Evolutionary conservation across 1,140 invertebrate genomes (phyloP), one percentile per base, ranked within the genome.

Genomic region (Lerema accius): DNA sequence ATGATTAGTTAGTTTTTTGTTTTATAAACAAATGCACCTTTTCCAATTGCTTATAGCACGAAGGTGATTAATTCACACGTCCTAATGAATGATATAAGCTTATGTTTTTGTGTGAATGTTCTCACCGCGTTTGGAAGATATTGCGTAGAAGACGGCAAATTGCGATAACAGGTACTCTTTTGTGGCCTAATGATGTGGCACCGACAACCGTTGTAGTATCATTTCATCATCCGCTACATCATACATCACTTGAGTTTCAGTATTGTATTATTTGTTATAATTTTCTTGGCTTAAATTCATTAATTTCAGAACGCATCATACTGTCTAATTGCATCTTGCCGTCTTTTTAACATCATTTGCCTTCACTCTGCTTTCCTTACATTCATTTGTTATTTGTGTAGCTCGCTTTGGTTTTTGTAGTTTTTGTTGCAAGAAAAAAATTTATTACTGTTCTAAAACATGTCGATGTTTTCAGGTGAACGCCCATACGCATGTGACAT

Each of bases 401-500:
- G 28, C 48, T 65, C 49, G 46, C 23, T 65, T 43, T 35, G 23
- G 17, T 43, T 42, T 15, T 19, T 42, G 43, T 46, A 65, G 7
- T 45, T 46, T 46, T 9, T 10, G 42, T 26, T 48, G 2, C 4
- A 32, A 49, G 35, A 46, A 50, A n/a, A 15, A 35, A n/a, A 26
- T 19, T 62, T 19, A 60, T 66, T 32, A 23, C 13, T 11, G 17
- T 69, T 39, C 53, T 28, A 28, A 37, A n/a, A 40, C 28, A 46
- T 58, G 16, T 17, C 26, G 14, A 13, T 32, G 28, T 67, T 84
- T 78, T 61, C 75, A 92, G 91, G 91, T 70, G 94, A 95, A 84
- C 91, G 94, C 53, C 95, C 94, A 3, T 95, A 95, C 67, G 93
- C 93, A 53, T 95, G 95, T 90, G 94, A 95, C 86, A 94, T 95